phyloP scores from a whole-genome alignment of 2,797 vertebrate species.

The Oreochromis grahami region DNA sequence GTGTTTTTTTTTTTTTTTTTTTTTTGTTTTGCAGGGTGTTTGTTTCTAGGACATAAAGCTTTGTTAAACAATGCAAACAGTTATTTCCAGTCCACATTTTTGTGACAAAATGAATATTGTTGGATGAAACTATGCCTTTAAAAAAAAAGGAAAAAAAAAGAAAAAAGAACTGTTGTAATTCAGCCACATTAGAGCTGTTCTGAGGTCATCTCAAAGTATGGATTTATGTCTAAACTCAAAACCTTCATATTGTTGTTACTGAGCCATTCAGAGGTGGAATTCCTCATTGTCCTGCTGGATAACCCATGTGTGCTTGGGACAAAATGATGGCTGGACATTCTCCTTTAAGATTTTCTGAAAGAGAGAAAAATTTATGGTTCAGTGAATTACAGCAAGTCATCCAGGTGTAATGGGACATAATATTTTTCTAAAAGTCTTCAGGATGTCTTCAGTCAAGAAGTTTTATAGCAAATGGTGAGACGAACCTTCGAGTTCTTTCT shows the following conservation, averaged over 20 bases:
- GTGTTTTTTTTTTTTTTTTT: no score
- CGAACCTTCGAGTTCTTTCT: background rate
- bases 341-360: background rate
- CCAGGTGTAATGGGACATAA: background rate
- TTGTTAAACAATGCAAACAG: no score
- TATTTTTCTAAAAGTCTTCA: background rate
- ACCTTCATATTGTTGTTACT: background rate
- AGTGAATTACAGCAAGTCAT: accelerated
- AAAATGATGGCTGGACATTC: background rate
- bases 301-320: background rate
- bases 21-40: no score
- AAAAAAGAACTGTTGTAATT: no score
- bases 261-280: background rate
- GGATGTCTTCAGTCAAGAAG: accelerated
- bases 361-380: background rate
- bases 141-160: no score
- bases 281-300: background rate
- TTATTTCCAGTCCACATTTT: no score
- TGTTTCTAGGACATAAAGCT: no score
- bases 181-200: background rate
- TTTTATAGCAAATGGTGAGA: background rate
- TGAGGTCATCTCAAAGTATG: background rate
- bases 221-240: background rate
- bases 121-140: no score
- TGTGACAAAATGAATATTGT: no score